Conservation (phyloP, 2,113 vertebrate species). For the Zeus faber region DNA sequence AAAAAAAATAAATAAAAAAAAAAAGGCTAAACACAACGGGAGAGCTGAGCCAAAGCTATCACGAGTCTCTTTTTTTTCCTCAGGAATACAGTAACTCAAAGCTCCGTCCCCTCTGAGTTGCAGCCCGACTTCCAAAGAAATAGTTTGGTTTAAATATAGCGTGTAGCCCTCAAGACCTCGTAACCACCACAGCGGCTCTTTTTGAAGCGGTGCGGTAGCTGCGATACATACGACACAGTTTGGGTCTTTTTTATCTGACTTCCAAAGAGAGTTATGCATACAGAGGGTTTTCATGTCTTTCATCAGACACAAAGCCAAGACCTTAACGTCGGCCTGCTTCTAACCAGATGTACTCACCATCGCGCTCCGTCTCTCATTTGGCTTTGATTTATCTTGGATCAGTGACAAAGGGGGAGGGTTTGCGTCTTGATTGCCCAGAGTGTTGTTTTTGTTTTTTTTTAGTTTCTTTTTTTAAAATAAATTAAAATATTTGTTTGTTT, state of each 20-base stretch:
- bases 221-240: background rate
- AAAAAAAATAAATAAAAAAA: too few species aligned
- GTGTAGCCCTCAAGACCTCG: constrained; percentile 17
- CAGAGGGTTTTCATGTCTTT: background rate
- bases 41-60: too few species aligned
- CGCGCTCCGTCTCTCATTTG: too few species aligned
- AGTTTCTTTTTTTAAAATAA: too few species aligned
- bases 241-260: constrained; percentile 10
- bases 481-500: too few species aligned
- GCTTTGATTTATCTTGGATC: background rate
- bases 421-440: too few species aligned
- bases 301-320: background rate
- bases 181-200: constrained; percentile 19
- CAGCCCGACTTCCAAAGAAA: constrained; percentile 39
- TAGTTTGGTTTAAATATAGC: constrained; percentile 23
- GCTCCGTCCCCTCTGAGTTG: constrained; percentile 21
- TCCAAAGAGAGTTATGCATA: background rate
- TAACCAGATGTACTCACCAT: too few species aligned
- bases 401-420: background rate
- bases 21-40: too few species aligned
- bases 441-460: too few species aligned
- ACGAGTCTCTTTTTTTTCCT: too few species aligned
- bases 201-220: background rate
- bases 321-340: background rate
- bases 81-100: too few species aligned